A percentile compares a stretch with the other conserved stretches of the same genome.
Conservation (phyloP, 2,113 vertebrate genomes). For the Uropsilus gracilis region DNA sequence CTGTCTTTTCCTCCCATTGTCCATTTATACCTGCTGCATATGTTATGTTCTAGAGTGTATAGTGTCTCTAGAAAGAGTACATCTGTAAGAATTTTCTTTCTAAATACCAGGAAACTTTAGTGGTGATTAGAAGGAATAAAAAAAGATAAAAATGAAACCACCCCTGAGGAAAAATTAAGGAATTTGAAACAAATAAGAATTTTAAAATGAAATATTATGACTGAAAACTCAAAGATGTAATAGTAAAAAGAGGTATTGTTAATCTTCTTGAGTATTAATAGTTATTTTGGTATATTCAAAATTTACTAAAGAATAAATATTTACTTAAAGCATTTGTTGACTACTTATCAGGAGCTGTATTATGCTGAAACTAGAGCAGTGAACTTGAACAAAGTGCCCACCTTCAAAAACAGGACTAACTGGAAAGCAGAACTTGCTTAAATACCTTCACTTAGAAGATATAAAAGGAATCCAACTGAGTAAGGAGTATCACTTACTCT, state of each 20-base stretch:
- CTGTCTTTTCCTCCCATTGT: background rate
- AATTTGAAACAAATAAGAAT: slow-evolving; percentile 17
- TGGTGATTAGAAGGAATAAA: background rate
- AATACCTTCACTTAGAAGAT: background rate
- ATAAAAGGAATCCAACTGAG: background rate
- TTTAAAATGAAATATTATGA: background rate
- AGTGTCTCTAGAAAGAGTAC: background rate
- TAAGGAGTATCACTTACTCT: background rate
- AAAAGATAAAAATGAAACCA: background rate
- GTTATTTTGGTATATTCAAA: background rate
- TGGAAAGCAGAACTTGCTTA: background rate
- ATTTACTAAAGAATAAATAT: background rate
- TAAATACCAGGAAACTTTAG: background rate
- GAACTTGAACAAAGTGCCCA: background rate
- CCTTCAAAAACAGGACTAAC: background rate
- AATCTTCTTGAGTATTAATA: background rate
- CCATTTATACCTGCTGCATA: background rate
- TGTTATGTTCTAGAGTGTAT: background rate
- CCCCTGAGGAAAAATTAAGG: background rate
- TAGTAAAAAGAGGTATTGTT: background rate
- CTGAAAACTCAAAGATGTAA: background rate
- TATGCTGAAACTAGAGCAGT: background rate
- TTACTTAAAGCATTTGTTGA: background rate
- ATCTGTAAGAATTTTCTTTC: background rate
- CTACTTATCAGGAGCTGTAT: background rate